Evolutionary conservation across 2,113 vertebrate species (phyloP).

Genomic region (Lethenteron reissneri): DNA sequence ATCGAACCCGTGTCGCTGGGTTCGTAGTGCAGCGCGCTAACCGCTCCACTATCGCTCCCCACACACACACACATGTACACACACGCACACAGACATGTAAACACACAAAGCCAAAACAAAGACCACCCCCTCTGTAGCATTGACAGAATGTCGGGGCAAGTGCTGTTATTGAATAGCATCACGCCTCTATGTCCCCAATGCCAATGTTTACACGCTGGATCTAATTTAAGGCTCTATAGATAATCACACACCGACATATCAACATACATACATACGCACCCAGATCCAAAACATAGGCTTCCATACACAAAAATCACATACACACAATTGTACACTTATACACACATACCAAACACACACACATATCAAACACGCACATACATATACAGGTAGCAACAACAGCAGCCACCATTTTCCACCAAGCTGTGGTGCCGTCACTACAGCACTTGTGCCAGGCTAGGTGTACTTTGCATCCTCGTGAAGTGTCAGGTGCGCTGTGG

Average conservation of each 20-base stretch:
- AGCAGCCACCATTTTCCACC: background rate
- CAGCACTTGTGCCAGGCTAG: no score
- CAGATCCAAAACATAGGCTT: background rate
- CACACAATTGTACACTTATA: background rate
- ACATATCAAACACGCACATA: background rate
- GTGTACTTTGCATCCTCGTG: no score
- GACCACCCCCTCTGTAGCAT: no score
- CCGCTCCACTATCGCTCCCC: constrained; percentile 31
- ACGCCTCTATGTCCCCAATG: no score
- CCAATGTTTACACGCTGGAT: no score
- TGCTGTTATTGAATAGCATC: no score
- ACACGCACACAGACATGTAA: background rate
- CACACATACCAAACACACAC: background rate
- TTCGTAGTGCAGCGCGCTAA: constrained; percentile 26
- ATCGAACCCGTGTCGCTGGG: no score
- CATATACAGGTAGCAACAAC: background rate
- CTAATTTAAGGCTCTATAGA: background rate
- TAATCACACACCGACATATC: background rate
- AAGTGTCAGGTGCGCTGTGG: no score
- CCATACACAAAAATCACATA: background rate
- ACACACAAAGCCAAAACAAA: background rate
- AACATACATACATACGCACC: background rate
- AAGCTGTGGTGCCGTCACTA: no score
- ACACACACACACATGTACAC: constrained; percentile 3
- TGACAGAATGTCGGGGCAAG: no score